Conservation (phyloP, 2,113 vertebrate genomes). For the Apistogramma diplotaenia region DNA sequence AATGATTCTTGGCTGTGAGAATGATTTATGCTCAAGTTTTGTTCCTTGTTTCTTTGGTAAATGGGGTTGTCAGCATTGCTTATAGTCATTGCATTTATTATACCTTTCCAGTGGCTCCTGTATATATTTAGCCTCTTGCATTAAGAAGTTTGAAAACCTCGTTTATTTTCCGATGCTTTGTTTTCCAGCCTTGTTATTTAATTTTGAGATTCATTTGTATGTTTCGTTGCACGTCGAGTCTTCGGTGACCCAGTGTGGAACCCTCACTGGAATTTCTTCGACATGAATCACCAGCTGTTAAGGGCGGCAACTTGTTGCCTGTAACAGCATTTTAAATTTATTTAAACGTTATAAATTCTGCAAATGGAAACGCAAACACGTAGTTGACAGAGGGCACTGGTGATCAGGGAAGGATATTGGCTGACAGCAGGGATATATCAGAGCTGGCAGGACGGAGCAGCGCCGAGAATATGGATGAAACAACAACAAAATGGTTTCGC, state of each 20-base stretch:
- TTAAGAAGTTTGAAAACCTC: too few species aligned
- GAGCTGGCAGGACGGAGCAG: slow-evolving; percentile 37
- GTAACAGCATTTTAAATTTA: not conserved
- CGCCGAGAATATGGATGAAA: slow-evolving; percentile 67
- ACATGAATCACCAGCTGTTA: not conserved
- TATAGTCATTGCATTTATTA: not conserved
- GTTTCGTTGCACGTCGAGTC: too few species aligned
- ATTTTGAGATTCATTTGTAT: too few species aligned
- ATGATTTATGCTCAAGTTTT: not conserved
- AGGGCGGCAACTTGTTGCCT: not conserved
- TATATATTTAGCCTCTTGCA: too few species aligned
- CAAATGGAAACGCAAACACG: not conserved
- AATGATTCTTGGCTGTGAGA: not conserved
- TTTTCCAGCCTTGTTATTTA: too few species aligned
- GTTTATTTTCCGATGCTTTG: too few species aligned
- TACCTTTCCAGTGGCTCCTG: too few species aligned
- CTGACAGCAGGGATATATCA: slow-evolving; percentile 52
- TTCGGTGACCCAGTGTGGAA: not conserved
- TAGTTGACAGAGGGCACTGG: slow-evolving; percentile 47
- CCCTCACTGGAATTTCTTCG: not conserved
- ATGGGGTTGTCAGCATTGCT: not conserved
- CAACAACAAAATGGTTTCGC: slow-evolving; percentile 69
- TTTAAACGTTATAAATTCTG: not conserved
- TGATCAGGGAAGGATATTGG: slow-evolving; percentile 55
- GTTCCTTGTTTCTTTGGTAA: not conserved